Conservation (phyloP, 2,113 vertebrate genomes). For the Menura novaehollandiae region DNA sequence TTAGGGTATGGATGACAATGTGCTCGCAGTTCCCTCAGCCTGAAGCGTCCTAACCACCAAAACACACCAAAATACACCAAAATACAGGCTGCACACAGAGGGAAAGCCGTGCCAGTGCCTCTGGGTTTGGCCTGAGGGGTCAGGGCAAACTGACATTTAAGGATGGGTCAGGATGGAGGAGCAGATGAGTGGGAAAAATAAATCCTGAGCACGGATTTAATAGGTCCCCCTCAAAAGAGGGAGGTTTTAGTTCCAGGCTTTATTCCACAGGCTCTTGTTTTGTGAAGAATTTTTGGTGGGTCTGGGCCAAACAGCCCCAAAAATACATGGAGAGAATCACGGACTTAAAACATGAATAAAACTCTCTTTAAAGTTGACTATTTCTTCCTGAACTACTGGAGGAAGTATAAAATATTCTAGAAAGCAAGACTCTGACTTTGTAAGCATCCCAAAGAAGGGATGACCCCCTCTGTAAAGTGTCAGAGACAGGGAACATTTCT, state of each 20-base stretch:
- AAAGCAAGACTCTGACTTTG: background rate
- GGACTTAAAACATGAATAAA: background rate
- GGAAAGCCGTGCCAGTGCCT: background rate
- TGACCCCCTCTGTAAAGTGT: accelerated
- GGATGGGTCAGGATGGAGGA: background rate
- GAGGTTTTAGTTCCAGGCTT: background rate
- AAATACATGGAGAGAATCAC: accelerated
- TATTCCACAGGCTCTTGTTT: background rate
- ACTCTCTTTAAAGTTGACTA: accelerated
- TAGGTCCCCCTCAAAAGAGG: background rate
- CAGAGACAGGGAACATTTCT: background rate
- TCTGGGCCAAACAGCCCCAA: background rate
- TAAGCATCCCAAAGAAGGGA: background rate
- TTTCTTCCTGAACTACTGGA: background rate
- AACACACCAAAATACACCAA: background rate
- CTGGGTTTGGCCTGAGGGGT: background rate
- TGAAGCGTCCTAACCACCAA: background rate
- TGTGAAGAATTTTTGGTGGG: too few relatives aligned
- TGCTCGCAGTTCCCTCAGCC: background rate
- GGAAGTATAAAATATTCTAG: background rate
- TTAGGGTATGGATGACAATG: background rate
- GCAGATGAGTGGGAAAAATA: background rate
- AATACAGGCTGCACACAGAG: background rate
- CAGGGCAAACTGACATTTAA: background rate
- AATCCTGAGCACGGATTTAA: background rate